Percentiles rank a stretch among this genome's conserved stretches.
These are phyloP conservation scores for Melanotaenia boesemani DNA, from an alignment of 2,797 vertebrate species.

Conservation along the genomic window DNA sequence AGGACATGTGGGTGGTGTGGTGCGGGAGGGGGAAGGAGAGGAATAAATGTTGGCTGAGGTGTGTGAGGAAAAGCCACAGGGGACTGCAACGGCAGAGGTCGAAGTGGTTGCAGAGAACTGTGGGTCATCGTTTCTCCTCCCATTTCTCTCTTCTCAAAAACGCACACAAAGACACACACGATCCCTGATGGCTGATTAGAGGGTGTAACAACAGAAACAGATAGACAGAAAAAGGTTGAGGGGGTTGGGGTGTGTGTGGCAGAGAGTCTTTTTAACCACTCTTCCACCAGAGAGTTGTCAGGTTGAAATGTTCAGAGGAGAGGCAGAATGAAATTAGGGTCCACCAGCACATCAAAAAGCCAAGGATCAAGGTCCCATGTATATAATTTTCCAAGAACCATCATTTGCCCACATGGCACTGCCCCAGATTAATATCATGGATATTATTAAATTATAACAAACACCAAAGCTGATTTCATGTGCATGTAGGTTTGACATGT, in stretches of 20 bases:
- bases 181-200: conserved; percentile 68
- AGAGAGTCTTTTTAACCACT: conserved; percentile 19
- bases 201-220: conserved; percentile 32
- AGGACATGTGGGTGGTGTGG: conserved; percentile 54
- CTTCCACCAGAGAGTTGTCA: conserved; percentile 23
- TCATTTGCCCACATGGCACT: not conserved
- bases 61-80: conserved; percentile 44
- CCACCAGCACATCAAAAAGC: conserved; percentile 5
- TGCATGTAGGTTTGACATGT: conserved; percentile 42
- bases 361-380: not conserved
- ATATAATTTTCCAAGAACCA: conserved; percentile 10
- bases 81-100: conserved; percentile 43
- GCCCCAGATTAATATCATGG: conserved; percentile 6
- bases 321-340: conserved; percentile 16
- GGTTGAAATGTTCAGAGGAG: conserved; percentile 22
- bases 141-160: conserved; percentile 31
- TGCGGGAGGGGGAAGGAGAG: not conserved
- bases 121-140: conserved; percentile 51
- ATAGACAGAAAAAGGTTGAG: conserved; percentile 12
- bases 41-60: conserved; percentile 39
- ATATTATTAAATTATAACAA: not conserved
- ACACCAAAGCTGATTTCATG: conserved; percentile 32
- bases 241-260: conserved; percentile 7
- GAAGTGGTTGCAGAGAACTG: conserved; percentile 50
- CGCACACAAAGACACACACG: conserved; percentile 7